Evolutionary conservation across 2,797 vertebrate genomes (phyloP).

Genomic region (Melanotaenia boesemani): DNA sequence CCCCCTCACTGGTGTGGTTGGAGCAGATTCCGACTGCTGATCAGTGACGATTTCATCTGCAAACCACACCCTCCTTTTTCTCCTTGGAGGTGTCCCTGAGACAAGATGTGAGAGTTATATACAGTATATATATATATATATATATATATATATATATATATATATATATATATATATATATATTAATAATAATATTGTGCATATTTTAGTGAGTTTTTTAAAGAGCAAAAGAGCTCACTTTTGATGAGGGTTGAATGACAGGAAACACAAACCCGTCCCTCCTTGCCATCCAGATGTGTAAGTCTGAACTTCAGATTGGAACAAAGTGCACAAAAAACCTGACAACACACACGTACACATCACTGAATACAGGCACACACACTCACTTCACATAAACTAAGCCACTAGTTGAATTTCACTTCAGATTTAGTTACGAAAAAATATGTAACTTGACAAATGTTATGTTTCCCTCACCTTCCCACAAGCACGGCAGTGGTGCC

Average conservation of each 20-base stretch:
- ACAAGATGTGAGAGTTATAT: background rate
- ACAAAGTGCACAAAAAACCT: constrained; percentile 97
- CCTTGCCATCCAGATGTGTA: constrained; percentile 95
- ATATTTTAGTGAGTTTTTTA: background rate
- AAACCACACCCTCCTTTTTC: constrained; percentile 97
- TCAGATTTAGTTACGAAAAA: background rate
- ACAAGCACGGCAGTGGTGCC: constrained; percentile 97
- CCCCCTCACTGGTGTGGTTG: constrained; percentile 88
- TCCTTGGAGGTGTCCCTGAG: constrained; percentile 87
- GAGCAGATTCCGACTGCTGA: constrained; percentile 92
- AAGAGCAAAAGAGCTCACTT: constrained; percentile 81
- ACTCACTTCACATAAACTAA: constrained; percentile 10
- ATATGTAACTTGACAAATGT: background rate
- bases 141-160: background rate
- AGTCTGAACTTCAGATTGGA: constrained; percentile 95
- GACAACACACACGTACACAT: constrained; percentile 43
- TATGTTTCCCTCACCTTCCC: constrained; percentile 89
- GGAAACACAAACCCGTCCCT: constrained; percentile 96
- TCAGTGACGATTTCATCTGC: constrained; percentile 93
- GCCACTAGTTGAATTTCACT: background rate
- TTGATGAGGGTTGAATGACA: constrained; percentile 95
- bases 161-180: too few relatives aligned
- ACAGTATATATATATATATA: too few relatives aligned
- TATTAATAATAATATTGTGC: too few relatives aligned
- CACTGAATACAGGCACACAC: constrained; percentile 7